phyloP scores from a whole-genome alignment of 2,797 vertebrate species.

The Chiropotes sagulatus region DNA sequence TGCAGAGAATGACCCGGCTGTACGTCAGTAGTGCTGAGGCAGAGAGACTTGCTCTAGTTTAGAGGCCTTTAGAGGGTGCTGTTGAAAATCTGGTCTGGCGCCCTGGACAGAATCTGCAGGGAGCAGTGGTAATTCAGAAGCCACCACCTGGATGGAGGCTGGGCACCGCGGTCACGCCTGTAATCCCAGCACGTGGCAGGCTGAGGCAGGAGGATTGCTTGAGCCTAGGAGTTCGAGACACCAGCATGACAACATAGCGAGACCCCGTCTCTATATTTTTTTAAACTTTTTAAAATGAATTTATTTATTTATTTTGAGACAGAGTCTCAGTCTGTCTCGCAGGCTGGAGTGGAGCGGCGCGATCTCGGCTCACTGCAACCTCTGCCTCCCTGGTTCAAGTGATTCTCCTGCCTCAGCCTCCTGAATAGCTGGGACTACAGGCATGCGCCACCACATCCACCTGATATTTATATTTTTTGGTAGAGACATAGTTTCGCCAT shows the following conservation, averaged over 20 bases:
- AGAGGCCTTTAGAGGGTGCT: neutral
- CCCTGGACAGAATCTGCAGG: neutral
- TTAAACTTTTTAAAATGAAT: rapidly evolving
- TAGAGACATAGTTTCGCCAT: neutral
- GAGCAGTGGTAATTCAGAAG: neutral
- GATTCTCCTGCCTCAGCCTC: neutral
- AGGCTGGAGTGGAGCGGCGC: neutral
- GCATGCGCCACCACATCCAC: neutral
- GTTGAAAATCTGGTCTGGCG: neutral
- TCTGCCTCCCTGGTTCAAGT: neutral
- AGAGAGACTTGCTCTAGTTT: neutral
- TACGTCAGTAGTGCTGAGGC: neutral
- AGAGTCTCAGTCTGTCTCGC: neutral
- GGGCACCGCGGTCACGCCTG: no score
- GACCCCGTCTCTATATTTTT: neutral
- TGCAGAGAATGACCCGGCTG: no score
- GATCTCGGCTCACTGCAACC: neutral
- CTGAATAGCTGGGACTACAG: neutral
- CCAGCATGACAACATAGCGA: neutral
- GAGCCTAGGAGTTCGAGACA: neutral
- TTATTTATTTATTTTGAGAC: neutral
- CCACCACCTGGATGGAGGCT: neutral
- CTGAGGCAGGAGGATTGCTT: neutral
- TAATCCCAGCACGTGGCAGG: no score
- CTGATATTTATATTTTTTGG: neutral